Evolutionary conservation across 2,113 vertebrate species (phyloP).

Genomic region (Calonectris borealis): DNA sequence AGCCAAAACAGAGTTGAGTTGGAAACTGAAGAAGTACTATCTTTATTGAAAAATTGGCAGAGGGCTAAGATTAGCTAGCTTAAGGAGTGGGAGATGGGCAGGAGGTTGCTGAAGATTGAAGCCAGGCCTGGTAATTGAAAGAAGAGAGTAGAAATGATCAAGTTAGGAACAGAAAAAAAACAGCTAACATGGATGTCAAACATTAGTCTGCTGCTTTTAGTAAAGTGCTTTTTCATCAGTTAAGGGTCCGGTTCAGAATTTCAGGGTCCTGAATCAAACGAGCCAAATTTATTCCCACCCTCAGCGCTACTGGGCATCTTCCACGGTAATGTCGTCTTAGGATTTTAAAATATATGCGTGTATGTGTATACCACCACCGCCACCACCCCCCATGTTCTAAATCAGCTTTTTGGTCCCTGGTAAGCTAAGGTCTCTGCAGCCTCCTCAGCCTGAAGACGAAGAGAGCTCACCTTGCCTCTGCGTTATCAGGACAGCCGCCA

Average conservation of each 20-base stretch:
- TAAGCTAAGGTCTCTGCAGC: background rate
- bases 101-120: background rate
- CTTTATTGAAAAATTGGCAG: background rate
- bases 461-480: background rate
- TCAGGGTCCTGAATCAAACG: background rate
- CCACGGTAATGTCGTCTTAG: fast-evolving
- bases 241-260: background rate
- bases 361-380: background rate
- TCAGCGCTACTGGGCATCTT: background rate
- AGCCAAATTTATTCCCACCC: background rate
- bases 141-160: background rate
- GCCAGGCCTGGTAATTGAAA: background rate
- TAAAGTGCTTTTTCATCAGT: background rate
- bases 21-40: background rate
- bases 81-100: background rate
- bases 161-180: background rate
- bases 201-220: background rate
- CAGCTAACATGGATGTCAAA: background rate
- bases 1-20: background rate
- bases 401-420: background rate
- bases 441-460: background rate
- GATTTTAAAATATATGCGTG: fast-evolving
- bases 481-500: background rate
- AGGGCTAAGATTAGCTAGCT: background rate
- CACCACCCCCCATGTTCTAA: no score